Base-by-base conservation (phyloP, 2,113 vertebrate genomes). In the Perca flavescens region DNA sequence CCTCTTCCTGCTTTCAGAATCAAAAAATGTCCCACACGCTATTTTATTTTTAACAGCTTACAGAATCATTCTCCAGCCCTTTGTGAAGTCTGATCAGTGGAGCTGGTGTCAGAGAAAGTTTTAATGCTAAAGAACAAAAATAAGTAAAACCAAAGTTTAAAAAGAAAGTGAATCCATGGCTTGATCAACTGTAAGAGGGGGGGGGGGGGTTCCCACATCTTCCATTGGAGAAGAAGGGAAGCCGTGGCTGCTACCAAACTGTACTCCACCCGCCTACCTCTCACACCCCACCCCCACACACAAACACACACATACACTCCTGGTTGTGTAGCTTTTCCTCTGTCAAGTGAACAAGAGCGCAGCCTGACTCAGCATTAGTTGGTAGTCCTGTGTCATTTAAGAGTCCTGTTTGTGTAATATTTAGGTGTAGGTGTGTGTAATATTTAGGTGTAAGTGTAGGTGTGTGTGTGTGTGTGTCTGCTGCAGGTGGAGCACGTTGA, bases 401-500 rank as follows among this genome's bases (percentile, higher is more conserved):
- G 63, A 85, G 89, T 92, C 74, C 63, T 68, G 65, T 74, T n/a
- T n/a, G 25, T 74, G 31, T 19, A 17, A 11, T 43, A 43, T 43
- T 43, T 43, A 43, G 40, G 58, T 53, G 47, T 78, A n/a, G 76
- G 11, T 50, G 47, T 67, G 22, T 73, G 14, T 40, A n/a, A n/a
- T n/a, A n/a, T n/a, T n/a, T n/a, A n/a, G n/a, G n/a, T 70, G 60
- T 63, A 28, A 68, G 22, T 60, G 53, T 66, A 34, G 46, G 49
- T 65, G 80, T 52, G 71, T 78, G 77, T 74, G 63, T 82, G 71
- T 74, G 58, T 73, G 63, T 43, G 62, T 64, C 28, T 34, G 72
- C 57, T 76, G 78, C 95, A 94, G 93, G 96, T 95, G 96, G 95
- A 96, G 96, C 94, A 95, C 95, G 94, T 96, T 93, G 94, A 96